A percentile compares a stretch with the other conserved stretches of the same genome.
Evolutionary conservation across 2,888 invertebrate genomes (phyloP).

Genomic region (Tridacna crocea): DNA sequence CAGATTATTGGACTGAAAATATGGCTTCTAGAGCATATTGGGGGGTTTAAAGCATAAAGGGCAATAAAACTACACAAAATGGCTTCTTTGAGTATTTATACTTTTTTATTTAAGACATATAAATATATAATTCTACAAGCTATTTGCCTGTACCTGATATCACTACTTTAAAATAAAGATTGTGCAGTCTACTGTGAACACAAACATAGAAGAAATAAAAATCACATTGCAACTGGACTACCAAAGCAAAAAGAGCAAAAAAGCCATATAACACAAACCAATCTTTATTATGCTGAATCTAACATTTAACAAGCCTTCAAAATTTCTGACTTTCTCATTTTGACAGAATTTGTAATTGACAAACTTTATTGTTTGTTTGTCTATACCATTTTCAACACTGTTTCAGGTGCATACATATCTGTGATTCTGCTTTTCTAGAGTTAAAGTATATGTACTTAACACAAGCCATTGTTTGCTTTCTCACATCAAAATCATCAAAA

Average conservation of each 20-base stretch:
- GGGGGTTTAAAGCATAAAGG: no score
- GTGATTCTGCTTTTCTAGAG: no score
- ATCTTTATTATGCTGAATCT: not conserved
- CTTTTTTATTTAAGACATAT: constrained; percentile 24
- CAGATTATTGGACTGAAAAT: not conserved
- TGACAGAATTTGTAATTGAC: not conserved
- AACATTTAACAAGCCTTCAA: not conserved
- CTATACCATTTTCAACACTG: no score
- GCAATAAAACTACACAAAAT: not conserved
- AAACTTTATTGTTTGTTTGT: no score
- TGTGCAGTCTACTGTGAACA: constrained; percentile 1
- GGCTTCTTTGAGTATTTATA: not conserved
- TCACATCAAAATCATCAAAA: no score
- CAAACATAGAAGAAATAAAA: not conserved
- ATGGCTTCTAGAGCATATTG: not conserved
- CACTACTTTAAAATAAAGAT: constrained; percentile 14
- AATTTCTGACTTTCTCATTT: not conserved
- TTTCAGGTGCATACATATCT: no score
- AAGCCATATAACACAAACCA: not conserved
- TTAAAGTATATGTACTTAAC: no score
- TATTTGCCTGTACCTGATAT: constrained; percentile 15
- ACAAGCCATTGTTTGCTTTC: no score
- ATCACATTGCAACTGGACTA: not conserved
- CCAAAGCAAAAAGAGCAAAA: not conserved
- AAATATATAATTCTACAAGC: constrained; percentile 28